phyloP scores from a whole-genome alignment of 2,888 invertebrate species.

The Drosophila melanosoma region DNA sequence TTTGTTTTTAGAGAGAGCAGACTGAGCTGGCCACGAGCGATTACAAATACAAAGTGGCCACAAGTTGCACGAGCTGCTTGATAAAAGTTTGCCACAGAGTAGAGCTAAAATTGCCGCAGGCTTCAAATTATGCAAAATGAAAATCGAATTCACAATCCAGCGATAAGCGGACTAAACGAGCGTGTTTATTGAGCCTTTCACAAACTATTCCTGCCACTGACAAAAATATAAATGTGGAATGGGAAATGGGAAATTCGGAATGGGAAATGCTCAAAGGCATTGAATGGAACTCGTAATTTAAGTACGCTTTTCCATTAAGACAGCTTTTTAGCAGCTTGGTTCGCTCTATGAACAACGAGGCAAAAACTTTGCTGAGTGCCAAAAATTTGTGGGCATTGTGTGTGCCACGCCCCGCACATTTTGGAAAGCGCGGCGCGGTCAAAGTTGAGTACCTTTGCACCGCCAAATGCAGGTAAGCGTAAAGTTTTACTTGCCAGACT shows the following conservation, averaged over 20 bases:
- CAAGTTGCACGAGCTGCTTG: slow-evolving; percentile 49
- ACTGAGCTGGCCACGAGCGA: slow-evolving; percentile 1
- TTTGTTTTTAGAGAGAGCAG: neutral
- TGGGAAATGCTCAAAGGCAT: slow-evolving; percentile 37
- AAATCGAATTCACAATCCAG: slow-evolving; percentile 41
- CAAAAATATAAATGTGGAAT: neutral
- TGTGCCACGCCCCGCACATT: slow-evolving; percentile 24
- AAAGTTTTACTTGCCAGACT: slow-evolving; percentile 42
- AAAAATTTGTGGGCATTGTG: slow-evolving; percentile 44
- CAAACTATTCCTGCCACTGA: neutral
- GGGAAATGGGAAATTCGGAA: neutral
- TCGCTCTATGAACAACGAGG: slow-evolving; percentile 47
- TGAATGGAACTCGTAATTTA: slow-evolving; percentile 30
- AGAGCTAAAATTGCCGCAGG: slow-evolving; percentile 48
- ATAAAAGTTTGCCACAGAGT: slow-evolving; percentile 32
- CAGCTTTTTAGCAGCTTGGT: slow-evolving; percentile 32
- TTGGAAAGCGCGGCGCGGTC: neutral
- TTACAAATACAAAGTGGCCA: slow-evolving; percentile 31
- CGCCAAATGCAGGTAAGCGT: slow-evolving; percentile 40
- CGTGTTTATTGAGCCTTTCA: slow-evolving; percentile 12
- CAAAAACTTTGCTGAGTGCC: slow-evolving; percentile 54
- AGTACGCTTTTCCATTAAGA: slow-evolving; percentile 41
- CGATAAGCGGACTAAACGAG: slow-evolving; percentile 23
- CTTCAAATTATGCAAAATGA: slow-evolving; percentile 69
- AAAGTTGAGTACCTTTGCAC: slow-evolving; percentile 15